Percentiles rank a stretch among this genome's conserved stretches.
phyloP scores from a whole-genome alignment of 1,140 invertebrate species.

The Zaprionus camerounensis region DNA sequence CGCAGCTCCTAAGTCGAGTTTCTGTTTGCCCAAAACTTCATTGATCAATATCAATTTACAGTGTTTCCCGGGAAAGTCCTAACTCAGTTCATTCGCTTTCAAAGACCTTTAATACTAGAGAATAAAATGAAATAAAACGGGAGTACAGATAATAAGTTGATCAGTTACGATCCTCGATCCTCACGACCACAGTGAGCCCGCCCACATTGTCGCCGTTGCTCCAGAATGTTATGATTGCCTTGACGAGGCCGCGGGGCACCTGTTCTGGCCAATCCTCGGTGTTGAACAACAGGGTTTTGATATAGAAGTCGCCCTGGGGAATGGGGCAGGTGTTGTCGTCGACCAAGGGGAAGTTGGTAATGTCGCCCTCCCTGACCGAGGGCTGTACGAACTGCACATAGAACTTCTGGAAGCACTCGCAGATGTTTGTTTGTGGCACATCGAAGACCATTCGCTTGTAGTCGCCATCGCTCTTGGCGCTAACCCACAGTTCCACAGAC shows the following conservation, averaged over 20 bases:
- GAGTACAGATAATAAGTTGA: background rate
- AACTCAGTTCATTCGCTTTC: constrained; percentile 25
- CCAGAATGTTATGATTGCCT: constrained; percentile 71
- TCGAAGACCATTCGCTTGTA: constrained; percentile 75
- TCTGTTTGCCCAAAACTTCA: background rate
- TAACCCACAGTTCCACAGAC: constrained; percentile 72
- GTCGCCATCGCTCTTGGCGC: constrained; percentile 72
- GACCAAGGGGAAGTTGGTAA: constrained; percentile 68
- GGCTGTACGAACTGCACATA: constrained; percentile 77
- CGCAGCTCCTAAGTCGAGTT: background rate
- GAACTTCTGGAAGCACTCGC: constrained; percentile 79
- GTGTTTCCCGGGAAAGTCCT: background rate
- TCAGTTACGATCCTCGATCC: constrained; percentile 60
- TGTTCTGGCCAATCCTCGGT: constrained; percentile 75
- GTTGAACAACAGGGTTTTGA: constrained; percentile 67
- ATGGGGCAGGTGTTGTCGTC: constrained; percentile 71
- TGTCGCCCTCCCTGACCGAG: constrained; percentile 61
- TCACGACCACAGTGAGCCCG: constrained; percentile 60
- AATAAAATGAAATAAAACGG: background rate
- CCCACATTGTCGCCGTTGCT: constrained; percentile 66
- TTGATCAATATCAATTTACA: background rate
- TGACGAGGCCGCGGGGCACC: constrained; percentile 73
- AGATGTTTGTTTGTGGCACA: constrained; percentile 71
- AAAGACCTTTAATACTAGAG: constrained; percentile 46
- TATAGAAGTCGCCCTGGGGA: constrained; percentile 66